phyloP scores from a whole-genome alignment of 2,888 invertebrate species.

The Melieria crassipennis region DNA sequence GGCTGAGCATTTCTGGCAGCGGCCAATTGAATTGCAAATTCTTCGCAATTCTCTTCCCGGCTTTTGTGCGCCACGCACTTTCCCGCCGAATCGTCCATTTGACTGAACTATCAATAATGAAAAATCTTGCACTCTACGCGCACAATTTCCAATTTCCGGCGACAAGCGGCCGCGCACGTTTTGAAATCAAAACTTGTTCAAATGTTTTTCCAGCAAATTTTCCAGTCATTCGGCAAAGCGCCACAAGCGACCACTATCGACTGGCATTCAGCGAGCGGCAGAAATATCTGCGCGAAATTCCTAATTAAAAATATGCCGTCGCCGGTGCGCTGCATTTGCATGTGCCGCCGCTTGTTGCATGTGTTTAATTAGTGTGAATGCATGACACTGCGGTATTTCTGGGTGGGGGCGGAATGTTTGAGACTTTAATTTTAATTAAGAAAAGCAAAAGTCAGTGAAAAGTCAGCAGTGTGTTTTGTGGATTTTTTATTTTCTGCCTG shows the following conservation, averaged over 20 bases:
- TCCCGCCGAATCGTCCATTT: constrained; percentile 5
- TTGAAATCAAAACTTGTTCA: too few relatives aligned
- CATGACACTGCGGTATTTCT: too few relatives aligned
- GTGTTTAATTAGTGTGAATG: too few relatives aligned
- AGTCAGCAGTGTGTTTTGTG: too few relatives aligned
- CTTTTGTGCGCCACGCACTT: neutral
- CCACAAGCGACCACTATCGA: too few relatives aligned
- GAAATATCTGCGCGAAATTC: constrained; percentile 11
- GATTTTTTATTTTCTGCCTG: too few relatives aligned
- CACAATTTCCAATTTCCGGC: constrained; percentile 16
- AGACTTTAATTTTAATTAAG: constrained; percentile 29
- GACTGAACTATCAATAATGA: constrained; percentile 1
- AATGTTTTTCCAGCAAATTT: too few relatives aligned
- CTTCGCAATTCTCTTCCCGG: constrained; percentile 4
- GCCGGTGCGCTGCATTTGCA: neutral
- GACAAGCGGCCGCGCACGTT: constrained; percentile 1
- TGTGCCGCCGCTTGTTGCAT: neutral
- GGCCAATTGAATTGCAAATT: constrained; percentile 13
- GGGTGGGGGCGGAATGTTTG: constrained; percentile 7
- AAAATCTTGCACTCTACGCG: constrained; percentile 13
- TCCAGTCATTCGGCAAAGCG: too few relatives aligned
- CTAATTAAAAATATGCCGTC: constrained; percentile 14
- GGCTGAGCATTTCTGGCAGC: neutral
- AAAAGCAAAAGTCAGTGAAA: constrained; percentile 25
- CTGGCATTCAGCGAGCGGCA: too few relatives aligned